Conservation (phyloP, 2,113 vertebrate genomes). For the Diphyllodes magnificus region DNA sequence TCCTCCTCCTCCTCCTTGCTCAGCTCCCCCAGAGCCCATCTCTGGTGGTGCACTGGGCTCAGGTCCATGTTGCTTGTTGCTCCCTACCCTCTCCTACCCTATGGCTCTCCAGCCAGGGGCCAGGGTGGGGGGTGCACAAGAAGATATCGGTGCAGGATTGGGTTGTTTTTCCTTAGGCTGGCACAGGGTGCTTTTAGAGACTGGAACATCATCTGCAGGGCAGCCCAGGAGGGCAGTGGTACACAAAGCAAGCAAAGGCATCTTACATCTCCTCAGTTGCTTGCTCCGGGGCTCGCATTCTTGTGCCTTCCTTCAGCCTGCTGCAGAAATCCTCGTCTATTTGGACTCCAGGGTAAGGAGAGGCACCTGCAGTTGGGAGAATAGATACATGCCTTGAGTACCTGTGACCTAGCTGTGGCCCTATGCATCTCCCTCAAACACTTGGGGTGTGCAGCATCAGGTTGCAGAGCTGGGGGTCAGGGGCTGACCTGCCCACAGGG, state of each 20-base stretch:
- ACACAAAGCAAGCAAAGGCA: background rate
- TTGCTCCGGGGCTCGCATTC: slow-evolving; percentile 89
- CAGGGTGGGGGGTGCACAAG: background rate
- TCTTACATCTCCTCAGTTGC: slow-evolving; percentile 89
- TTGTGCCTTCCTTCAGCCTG: slow-evolving; percentile 85
- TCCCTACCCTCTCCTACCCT: background rate
- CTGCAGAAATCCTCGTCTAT: slow-evolving; percentile 94
- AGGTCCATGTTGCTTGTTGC: background rate
- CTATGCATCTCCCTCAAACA: background rate
- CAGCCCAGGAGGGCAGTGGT: background rate
- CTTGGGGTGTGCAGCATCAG: background rate
- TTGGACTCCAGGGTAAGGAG: slow-evolving; percentile 90
- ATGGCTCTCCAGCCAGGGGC: too few species aligned
- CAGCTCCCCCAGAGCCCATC: background rate
- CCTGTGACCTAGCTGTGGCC: background rate
- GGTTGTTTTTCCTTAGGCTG: background rate
- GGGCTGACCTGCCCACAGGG: fast-evolving
- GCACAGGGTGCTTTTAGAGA: background rate
- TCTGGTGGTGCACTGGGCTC: background rate
- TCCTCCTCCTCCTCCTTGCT: background rate
- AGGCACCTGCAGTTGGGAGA: slow-evolving; percentile 76
- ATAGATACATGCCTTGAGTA: background rate
- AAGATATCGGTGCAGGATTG: background rate
- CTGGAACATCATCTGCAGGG: background rate
- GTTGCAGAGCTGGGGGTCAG: background rate